Percentiles rank a stretch among this genome's conserved stretches.
phyloP scores from a whole-genome alignment of 1,140 invertebrate species.

The Drosophila rufa region DNA sequence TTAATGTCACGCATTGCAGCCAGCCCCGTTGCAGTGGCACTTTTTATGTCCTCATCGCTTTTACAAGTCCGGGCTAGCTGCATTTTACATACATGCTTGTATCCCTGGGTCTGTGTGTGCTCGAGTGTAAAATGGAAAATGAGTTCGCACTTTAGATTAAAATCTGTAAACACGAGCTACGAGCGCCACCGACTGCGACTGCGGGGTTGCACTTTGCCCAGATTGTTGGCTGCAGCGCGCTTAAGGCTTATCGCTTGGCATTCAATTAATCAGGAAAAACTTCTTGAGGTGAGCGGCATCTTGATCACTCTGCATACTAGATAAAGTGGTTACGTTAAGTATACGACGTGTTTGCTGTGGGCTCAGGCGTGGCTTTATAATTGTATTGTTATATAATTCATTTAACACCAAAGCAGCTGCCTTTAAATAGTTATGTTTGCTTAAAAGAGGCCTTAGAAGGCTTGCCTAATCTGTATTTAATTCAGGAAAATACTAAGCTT shows the following conservation, averaged over 20 bases:
- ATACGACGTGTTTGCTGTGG: constrained; percentile 1
- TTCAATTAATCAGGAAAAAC: constrained; percentile 39
- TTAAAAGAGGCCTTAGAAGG: too few species aligned
- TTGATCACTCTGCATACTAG: constrained; percentile 10
- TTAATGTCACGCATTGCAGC: constrained; percentile 53
- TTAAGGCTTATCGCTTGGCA: constrained; percentile 33
- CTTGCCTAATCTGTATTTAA: not conserved
- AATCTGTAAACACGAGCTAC: constrained; percentile 63
- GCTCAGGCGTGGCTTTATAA: not conserved
- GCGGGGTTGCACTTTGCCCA: constrained; percentile 15
- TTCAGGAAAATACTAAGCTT: not conserved
- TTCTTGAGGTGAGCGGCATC: constrained; percentile 18
- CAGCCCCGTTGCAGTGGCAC: constrained; percentile 27
- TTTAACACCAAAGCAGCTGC: too few species aligned
- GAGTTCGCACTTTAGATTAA: constrained; percentile 74
- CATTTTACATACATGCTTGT: constrained; percentile 25
- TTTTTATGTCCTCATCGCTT: constrained; percentile 55
- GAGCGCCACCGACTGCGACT: too few species aligned
- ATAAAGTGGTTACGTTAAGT: constrained; percentile 13
- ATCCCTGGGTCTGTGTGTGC: constrained; percentile 4
- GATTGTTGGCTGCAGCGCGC: constrained; percentile 18
- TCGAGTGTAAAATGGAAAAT: constrained; percentile 75
- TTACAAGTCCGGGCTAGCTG: constrained; percentile 53
- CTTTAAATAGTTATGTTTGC: not conserved
- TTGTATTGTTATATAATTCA: not conserved